Evolutionary conservation across 2,888 invertebrate genomes (phyloP).

Genomic region (Rhamphomyia laevipes): DNA sequence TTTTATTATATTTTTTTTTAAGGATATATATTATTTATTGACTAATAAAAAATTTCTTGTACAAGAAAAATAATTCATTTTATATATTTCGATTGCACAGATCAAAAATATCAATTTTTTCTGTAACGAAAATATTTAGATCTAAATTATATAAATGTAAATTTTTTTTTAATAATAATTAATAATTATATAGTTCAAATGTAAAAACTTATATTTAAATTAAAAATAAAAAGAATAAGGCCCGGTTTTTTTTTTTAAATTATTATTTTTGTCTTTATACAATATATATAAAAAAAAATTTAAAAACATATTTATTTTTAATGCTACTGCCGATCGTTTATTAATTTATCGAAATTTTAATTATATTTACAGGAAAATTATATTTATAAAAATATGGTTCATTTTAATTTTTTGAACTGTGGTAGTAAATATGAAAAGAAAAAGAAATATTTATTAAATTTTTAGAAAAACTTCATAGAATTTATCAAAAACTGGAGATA

Average conservation of each 20-base stretch:
- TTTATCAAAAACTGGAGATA: too few relatives aligned
- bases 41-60: slow-evolving; percentile 19
- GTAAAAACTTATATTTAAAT: slow-evolving; percentile 10
- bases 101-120: slow-evolving; percentile 17
- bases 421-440: too few relatives aligned
- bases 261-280: slow-evolving; percentile 10
- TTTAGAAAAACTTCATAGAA: too few relatives aligned
- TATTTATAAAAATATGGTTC: too few relatives aligned
- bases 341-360: too few relatives aligned
- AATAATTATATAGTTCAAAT: slow-evolving; percentile 5
- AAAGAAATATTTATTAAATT: too few relatives aligned
- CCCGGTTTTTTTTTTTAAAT: slow-evolving; percentile 16
- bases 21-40: slow-evolving; percentile 18
- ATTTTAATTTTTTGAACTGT: too few relatives aligned
- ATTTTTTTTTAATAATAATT: slow-evolving; percentile 8
- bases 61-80: slow-evolving; percentile 19
- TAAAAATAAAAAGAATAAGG: slow-evolving; percentile 16
- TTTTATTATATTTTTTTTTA: slow-evolving; percentile 14
- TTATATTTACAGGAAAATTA: too few relatives aligned
- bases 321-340: too few relatives aligned
- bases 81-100: slow-evolving; percentile 18
- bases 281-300: slow-evolving; percentile 4
- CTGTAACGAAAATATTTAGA: slow-evolving; percentile 15
- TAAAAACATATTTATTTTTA: not conserved
- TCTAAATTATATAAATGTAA: slow-evolving; percentile 11